Conservation (phyloP, 2,113 vertebrate genomes). For the Lynx canadensis region DNA sequence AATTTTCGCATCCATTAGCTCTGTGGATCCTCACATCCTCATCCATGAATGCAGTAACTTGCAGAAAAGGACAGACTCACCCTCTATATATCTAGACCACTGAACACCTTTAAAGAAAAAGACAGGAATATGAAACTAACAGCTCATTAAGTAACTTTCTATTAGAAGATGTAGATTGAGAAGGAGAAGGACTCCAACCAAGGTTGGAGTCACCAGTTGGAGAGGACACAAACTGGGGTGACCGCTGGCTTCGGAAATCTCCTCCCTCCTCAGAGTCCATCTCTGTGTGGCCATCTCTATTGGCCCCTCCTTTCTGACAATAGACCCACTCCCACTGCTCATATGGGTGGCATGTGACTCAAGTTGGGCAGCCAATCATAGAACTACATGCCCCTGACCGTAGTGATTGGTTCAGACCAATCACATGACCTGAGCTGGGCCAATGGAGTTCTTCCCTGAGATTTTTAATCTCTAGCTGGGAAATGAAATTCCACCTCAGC, state of each 20-base stretch:
- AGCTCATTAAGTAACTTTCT: background rate
- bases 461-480: background rate
- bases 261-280: background rate
- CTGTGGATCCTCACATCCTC: background rate
- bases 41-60: background rate
- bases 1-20: background rate
- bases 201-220: background rate
- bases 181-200: background rate
- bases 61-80: background rate
- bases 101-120: background rate
- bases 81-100: background rate
- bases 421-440: background rate
- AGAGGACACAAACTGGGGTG: background rate
- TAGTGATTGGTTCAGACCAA: background rate
- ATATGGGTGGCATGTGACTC: background rate
- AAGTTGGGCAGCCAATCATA: background rate
- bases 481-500: background rate
- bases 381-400: background rate
- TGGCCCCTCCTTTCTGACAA: background rate
- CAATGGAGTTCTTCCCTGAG: constrained; percentile 24
- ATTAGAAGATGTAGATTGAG: background rate
- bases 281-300: background rate
- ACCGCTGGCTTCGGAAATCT: background rate
- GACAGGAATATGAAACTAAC: background rate
- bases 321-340: background rate